Conservation (phyloP, 2,113 vertebrate species). For the Eclectus roratus region DNA sequence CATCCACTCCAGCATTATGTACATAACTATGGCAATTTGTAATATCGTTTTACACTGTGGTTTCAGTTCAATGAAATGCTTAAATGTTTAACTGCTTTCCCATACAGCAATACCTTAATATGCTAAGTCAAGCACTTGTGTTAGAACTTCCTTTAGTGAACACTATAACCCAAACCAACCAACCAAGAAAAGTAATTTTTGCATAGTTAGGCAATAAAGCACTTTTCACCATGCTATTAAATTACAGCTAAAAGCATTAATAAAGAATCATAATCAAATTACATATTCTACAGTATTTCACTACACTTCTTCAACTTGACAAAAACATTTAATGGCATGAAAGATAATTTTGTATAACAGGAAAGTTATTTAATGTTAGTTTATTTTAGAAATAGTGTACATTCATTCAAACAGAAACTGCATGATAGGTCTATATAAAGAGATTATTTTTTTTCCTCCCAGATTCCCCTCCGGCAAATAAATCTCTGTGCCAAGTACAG, state of each 20-base stretch:
- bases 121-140: not conserved
- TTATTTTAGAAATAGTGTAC: not conserved
- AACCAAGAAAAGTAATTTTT: not conserved
- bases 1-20: not conserved
- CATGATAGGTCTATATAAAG: not conserved
- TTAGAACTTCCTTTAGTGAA: not conserved
- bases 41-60: not conserved
- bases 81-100: not conserved
- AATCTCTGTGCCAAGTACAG: not conserved
- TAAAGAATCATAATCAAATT: not conserved
- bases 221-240: not conserved
- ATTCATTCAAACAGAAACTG: not conserved
- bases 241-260: not conserved
- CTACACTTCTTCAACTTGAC: not conserved
- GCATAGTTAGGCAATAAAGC: not conserved
- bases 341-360: not conserved
- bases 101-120: not conserved
- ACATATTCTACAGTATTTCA: not conserved
- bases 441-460: not conserved
- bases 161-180: not conserved
- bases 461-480: not conserved
- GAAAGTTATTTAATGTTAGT: not conserved
- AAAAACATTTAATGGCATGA: not conserved
- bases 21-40: not conserved
- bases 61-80: not conserved